These are phyloP conservation scores for Graphium colonna DNA, from an alignment of 2,888 invertebrate species.

Conservation along the genomic window DNA sequence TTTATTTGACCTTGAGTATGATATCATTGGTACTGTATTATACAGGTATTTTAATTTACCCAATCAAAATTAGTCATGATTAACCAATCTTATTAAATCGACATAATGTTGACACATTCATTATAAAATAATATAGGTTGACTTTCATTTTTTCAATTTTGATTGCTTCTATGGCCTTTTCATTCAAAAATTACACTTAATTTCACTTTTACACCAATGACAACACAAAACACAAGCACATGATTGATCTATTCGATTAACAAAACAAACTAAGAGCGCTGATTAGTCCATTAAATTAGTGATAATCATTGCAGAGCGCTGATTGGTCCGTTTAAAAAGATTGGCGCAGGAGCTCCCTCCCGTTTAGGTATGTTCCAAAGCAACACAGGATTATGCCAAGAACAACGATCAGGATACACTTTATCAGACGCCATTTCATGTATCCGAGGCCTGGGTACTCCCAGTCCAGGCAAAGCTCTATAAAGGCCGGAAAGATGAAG, in stretches of 20 bases:
- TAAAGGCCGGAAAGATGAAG: conserved; percentile 50
- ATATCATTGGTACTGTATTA: too few relatives aligned
- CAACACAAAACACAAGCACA: not conserved
- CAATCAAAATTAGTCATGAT: too few relatives aligned
- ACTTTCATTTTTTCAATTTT: too few relatives aligned
- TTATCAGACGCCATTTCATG: conserved; percentile 41
- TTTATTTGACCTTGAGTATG: too few relatives aligned
- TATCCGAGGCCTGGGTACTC: conserved; percentile 43
- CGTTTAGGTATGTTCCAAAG: conserved; percentile 39
- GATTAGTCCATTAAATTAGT: not conserved
- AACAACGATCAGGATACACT: conserved; percentile 30
- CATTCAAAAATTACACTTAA: too few relatives aligned
- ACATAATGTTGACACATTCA: too few relatives aligned
- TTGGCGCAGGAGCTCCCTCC: conserved; percentile 27
- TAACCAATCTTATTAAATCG: too few relatives aligned
- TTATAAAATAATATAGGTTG: too few relatives aligned
- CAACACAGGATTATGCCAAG: conserved; percentile 35
- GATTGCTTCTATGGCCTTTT: too few relatives aligned
- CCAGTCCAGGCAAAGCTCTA: conserved; percentile 46
- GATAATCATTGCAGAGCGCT: not conserved
- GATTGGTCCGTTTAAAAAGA: conserved; percentile 6
- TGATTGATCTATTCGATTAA: not conserved
- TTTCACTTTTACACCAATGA: not conserved
- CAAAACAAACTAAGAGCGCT: too few relatives aligned
- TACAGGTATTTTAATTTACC: too few relatives aligned